Evolutionary conservation across 2,888 invertebrate genomes (phyloP), one percentile per base, ranked within the genome.

Genomic region (Scotopteryx bipunctaria): DNA sequence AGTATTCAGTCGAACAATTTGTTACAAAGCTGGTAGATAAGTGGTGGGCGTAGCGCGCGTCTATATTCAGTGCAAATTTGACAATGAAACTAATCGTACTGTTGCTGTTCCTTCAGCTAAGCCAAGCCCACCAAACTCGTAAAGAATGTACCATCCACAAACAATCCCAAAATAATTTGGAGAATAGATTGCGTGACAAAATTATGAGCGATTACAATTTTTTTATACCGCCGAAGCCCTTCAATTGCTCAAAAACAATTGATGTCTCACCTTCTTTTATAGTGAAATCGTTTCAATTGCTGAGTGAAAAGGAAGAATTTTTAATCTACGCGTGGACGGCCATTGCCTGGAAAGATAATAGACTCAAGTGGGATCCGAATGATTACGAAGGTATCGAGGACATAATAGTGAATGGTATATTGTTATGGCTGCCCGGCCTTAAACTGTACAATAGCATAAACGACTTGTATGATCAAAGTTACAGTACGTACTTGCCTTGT

Each of bases 291-390:
- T 81, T 83, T 32, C 35, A 31, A 1, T 76, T 75, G 5, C 55
- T 66, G 16, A 60, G 57, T 8, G 51, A 63, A 0, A 56, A 67
- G 16, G 68, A 72, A 27, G 19, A 58, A 0, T 69, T 84, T 11
- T 38, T 52, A 0, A 44, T 69, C 0, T 48, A 61, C 8, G 63
- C 49, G 1, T 64, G 64, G 69, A 52, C 63, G 11, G 19, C 33
- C 0, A 3, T 73, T 0, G 2, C 17, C 0, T 80, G 76, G 75
- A 32, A 8, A 0, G 75, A 80, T n/a, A 41, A 61, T 0, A 63
- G 74, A n/a, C 52, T 77, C 2, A 58, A 55, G 42, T 80, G 80
- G 80, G 59, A 78, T n/a, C 65, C 66, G 0, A 52, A 43, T 1
- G 61, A 71, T 23, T 74, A 69, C 40, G 64, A 59, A 11, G 73